These are phyloP conservation scores for Forbesichthys agassizii DNA, from an alignment of 2,113 vertebrate genomes.

Conservation along the genomic window DNA sequence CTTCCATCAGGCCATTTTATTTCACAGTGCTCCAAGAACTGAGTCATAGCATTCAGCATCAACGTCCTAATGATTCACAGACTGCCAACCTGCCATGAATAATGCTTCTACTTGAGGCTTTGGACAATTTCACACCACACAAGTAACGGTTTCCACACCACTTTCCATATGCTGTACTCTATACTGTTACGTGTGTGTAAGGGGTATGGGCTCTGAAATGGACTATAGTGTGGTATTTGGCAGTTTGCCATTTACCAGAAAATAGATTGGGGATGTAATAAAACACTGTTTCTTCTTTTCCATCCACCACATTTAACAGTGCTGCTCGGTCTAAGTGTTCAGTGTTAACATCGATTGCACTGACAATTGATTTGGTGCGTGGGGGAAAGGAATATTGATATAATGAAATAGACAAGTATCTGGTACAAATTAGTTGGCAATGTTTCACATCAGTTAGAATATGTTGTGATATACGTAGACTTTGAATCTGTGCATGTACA, in stretches of 20 bases:
- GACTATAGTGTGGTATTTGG: neutral
- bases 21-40: conserved; percentile 21
- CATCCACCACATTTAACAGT: neutral
- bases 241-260: neutral
- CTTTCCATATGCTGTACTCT: conserved; percentile 9
- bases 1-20: neutral
- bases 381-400: conserved; percentile 4
- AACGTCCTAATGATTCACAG: conserved; percentile 50
- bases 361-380: neutral
- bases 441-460: conserved; percentile 20
- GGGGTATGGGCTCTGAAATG: neutral
- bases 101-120: conserved; percentile 34
- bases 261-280: too few species aligned
- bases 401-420: neutral
- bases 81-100: conserved; percentile 48
- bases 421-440: conserved; percentile 24
- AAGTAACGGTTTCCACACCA: conserved; percentile 18
- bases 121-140: conserved; percentile 43
- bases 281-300: neutral
- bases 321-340: neutral
- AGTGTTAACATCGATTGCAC: neutral
- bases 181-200: neutral
- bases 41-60: conserved; percentile 39
- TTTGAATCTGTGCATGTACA: conserved; percentile 9
- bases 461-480: conserved; percentile 1